Conservation (phyloP, 2,888 invertebrate species). For the Polia nebulosa region DNA sequence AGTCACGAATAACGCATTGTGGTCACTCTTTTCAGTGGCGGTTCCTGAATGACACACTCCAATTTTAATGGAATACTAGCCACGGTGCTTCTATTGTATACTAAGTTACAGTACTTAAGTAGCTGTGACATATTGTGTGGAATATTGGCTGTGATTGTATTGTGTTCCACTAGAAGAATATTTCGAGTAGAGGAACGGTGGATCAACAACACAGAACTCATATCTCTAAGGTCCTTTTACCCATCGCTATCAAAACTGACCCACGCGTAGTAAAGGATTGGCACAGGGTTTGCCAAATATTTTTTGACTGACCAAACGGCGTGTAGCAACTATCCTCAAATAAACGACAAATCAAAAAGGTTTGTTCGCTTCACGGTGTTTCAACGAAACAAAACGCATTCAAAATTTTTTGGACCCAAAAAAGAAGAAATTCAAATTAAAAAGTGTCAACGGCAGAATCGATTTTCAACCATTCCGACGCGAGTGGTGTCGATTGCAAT, state of each 20-base stretch:
- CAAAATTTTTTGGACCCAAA: constrained; percentile 54
- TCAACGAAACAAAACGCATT: constrained; percentile 49
- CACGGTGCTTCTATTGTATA: constrained; percentile 27
- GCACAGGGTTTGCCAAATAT: constrained; percentile 9
- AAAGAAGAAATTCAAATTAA: constrained; percentile 75
- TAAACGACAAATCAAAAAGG: constrained; percentile 47
- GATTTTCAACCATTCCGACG: constrained; percentile 61
- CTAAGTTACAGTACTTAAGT: neutral
- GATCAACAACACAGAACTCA: constrained; percentile 43
- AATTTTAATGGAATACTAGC: constrained; percentile 35
- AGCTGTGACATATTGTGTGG: constrained; percentile 29
- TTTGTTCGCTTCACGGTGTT: constrained; percentile 35
- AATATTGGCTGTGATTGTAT: constrained; percentile 40
- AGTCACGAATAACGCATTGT: neutral
- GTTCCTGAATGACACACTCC: constrained; percentile 1
- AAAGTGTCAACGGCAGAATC: constrained; percentile 77
- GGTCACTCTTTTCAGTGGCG: neutral
- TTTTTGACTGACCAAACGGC: constrained; percentile 18
- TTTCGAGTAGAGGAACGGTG: constrained; percentile 29
- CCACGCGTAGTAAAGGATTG: constrained; percentile 5
- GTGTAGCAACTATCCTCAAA: constrained; percentile 23
- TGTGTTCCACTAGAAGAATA: constrained; percentile 9
- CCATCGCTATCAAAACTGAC: constrained; percentile 13
- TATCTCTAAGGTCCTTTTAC: constrained; percentile 37
- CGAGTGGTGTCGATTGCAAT: constrained; percentile 72